Evolutionary conservation across 2,797 vertebrate species (phyloP).

Genomic region (Poecilia wingei): DNA sequence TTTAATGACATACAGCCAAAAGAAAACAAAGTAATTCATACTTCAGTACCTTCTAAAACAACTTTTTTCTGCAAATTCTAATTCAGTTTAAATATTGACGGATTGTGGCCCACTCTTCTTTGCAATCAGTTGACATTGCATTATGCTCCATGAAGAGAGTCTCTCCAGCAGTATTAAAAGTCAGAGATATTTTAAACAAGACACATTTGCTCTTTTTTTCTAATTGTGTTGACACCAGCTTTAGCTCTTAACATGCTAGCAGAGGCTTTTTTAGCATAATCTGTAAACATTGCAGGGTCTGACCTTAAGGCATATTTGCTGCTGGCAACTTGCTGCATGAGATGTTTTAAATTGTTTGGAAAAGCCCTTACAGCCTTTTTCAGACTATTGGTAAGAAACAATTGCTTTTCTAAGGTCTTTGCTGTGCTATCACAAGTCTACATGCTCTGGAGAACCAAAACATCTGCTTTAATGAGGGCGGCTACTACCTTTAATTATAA

Average conservation of each 20-base stretch:
- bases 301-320: not conserved
- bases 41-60: not conserved
- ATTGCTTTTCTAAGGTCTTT: not conserved
- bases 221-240: not conserved
- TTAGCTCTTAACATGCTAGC: not conserved
- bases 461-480: not conserved
- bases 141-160: not conserved
- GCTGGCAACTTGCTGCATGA: not conserved
- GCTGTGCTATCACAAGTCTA: not conserved
- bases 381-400: not conserved
- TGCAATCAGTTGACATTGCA: not conserved
- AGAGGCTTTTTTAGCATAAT: not conserved
- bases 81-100: not conserved
- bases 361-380: not conserved
- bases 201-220: not conserved
- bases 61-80: not conserved
- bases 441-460: not conserved
- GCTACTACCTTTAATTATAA: not conserved
- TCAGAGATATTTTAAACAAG: not conserved
- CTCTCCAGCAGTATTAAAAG: not conserved
- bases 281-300: not conserved
- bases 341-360: not conserved
- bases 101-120: not conserved
- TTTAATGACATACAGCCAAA: not conserved
- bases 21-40: not conserved